A percentile compares a stretch with the other conserved stretches of the same genome.
phyloP scores from a whole-genome alignment of 2,797 vertebrate species.

The Emydoidea blandingii region DNA sequence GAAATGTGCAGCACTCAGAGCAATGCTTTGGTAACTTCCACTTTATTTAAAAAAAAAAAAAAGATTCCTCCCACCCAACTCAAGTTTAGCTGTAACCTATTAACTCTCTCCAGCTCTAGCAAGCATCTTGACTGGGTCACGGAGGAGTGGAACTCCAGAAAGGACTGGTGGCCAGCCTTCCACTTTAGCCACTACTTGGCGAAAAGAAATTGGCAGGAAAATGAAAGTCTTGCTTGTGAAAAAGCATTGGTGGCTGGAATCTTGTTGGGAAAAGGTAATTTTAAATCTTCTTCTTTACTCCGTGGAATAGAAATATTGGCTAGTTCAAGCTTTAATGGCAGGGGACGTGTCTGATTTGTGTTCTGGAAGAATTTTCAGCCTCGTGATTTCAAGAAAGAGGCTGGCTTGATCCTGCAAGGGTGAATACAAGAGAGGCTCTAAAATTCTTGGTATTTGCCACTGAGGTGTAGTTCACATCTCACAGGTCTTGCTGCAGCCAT shows the following conservation, averaged over 20 bases:
- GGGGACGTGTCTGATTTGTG: background rate
- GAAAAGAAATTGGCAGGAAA: slow-evolving; percentile 80
- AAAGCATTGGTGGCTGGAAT: slow-evolving; percentile 83
- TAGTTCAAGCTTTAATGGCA: background rate
- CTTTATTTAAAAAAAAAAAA: background rate
- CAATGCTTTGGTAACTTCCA: background rate
- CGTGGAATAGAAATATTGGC: background rate
- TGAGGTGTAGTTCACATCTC: background rate
- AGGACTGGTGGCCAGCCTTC: slow-evolving; percentile 90
- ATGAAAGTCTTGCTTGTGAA: slow-evolving; percentile 77
- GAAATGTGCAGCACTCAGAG: background rate
- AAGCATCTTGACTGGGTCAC: slow-evolving; percentile 76
- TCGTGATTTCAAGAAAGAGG: background rate
- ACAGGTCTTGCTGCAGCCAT: background rate
- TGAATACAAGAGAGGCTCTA: background rate
- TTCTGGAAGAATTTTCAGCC: background rate
- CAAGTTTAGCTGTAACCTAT: background rate
- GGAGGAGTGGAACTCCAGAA: slow-evolving; percentile 84
- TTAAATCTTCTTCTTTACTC: background rate
- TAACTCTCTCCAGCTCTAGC: slow-evolving; percentile 49
- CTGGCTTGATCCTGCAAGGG: background rate
- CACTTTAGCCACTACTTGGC: slow-evolving; percentile 89
- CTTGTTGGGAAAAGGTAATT: slow-evolving; percentile 83
- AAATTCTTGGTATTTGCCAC: background rate
- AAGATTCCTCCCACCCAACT: background rate